Conservation (phyloP, 2,113 vertebrate genomes). For the Burhinus bistriatus region DNA sequence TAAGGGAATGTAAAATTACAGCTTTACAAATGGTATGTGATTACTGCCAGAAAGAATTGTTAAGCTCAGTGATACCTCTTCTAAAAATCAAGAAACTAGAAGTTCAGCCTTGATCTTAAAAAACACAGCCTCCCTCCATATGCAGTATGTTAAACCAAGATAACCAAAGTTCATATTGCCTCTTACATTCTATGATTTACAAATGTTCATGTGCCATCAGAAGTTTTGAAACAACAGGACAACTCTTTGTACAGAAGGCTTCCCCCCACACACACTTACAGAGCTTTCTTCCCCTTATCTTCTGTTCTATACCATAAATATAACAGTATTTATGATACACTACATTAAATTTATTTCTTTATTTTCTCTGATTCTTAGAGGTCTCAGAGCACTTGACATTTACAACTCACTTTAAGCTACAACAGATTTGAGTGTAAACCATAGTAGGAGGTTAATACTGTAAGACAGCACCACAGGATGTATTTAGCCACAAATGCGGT, state of each 20-base stretch:
- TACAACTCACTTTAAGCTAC: background rate
- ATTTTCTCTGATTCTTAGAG: background rate
- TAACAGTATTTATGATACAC: background rate
- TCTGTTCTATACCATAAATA: background rate
- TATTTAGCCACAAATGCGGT: background rate
- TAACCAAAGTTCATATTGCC: background rate
- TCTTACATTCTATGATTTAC: background rate
- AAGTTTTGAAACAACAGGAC: background rate
- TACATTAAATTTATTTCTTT: background rate
- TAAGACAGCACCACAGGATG: background rate
- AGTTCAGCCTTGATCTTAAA: background rate
- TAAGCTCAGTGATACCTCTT: background rate
- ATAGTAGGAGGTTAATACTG: background rate
- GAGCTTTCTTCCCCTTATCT: background rate
- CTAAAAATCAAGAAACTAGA: background rate
- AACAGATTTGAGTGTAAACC: background rate
- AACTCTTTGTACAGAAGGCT: background rate
- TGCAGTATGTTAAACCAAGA: background rate
- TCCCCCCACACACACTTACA: background rate
- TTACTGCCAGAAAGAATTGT: background rate
- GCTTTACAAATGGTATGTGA: background rate
- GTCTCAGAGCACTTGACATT: background rate
- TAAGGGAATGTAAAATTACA: background rate
- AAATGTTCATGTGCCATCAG: background rate
- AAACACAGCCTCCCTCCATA: background rate